Percentiles rank a stretch among this genome's conserved stretches.
These are phyloP conservation scores for Psilopsiagon aurifrons DNA, from an alignment of 2,113 vertebrate genomes.

Conservation along the genomic window DNA sequence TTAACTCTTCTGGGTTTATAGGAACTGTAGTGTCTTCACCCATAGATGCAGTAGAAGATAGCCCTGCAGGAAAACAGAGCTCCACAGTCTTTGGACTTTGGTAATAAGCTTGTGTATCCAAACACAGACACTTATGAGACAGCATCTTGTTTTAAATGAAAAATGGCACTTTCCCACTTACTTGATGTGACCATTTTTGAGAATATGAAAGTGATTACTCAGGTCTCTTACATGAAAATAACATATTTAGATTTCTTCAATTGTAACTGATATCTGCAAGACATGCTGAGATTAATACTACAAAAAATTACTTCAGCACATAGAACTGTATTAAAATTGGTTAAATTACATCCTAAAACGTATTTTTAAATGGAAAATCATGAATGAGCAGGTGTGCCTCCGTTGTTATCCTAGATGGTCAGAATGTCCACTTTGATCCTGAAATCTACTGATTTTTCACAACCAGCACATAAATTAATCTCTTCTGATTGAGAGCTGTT, in stretches of 20 bases:
- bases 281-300: not conserved
- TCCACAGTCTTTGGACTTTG: not conserved
- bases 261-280: not conserved
- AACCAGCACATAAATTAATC: not conserved
- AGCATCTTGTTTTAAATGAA: not conserved
- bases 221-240: not conserved
- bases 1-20: constrained; percentile 59
- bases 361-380: not conserved
- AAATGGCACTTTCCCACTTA: not conserved
- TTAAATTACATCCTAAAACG: not conserved
- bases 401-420: not conserved
- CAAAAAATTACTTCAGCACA: not conserved
- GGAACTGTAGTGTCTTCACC: constrained; percentile 5
- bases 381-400: not conserved
- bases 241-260: not conserved
- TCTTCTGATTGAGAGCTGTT: not conserved
- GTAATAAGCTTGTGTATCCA: not conserved
- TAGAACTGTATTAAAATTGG: not conserved
- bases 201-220: not conserved
- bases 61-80: constrained; percentile 42
- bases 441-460: not conserved
- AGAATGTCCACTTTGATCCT: not conserved
- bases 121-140: not conserved
- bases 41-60: not conserved
- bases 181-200: not conserved